Percentiles rank a stretch among this genome's conserved stretches.
phyloP scores from a whole-genome alignment of 2,113 vertebrate species.

The Dolichallabes microphthalmus region DNA sequence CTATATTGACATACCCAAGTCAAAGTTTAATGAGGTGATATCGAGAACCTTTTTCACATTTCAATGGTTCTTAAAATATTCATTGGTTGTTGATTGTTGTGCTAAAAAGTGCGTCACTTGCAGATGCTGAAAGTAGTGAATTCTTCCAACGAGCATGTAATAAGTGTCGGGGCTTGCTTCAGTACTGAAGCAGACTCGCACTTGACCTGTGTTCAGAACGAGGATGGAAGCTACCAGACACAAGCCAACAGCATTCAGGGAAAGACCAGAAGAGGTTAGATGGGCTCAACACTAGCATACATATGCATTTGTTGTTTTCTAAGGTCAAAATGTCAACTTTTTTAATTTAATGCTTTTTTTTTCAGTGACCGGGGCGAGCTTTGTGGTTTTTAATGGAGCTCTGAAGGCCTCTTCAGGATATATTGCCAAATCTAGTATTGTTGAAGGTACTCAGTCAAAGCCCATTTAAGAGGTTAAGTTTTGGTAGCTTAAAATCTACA shows the following conservation, averaged over 20 bases:
- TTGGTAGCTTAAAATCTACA: background rate
- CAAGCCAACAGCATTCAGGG: conserved; percentile 84
- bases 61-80: background rate
- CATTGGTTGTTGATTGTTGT: background rate
- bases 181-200: conserved; percentile 89
- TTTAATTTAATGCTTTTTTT: background rate
- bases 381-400: conserved; percentile 94
- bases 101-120: background rate
- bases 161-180: conserved; percentile 88
- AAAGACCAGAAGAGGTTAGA: conserved; percentile 83
- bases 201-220: conserved; percentile 87
- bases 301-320: background rate
- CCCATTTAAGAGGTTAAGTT: background rate
- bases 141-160: conserved; percentile 88
- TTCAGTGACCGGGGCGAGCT: conserved; percentile 93
- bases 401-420: conserved; percentile 90
- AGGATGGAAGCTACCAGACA: conserved; percentile 85
- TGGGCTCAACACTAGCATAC: background rate
- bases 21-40: conserved; percentile 83
- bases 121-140: conserved; percentile 89
- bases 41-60: background rate
- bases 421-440: conserved; percentile 92
- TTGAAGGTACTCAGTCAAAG: conserved; percentile 81
- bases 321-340: background rate
- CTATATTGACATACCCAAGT: conserved; percentile 88